A percentile compares a stretch with the other conserved stretches of the same genome.
Evolutionary conservation across 2,113 vertebrate species (phyloP).

Genomic region (Dryoscopus gambensis): DNA sequence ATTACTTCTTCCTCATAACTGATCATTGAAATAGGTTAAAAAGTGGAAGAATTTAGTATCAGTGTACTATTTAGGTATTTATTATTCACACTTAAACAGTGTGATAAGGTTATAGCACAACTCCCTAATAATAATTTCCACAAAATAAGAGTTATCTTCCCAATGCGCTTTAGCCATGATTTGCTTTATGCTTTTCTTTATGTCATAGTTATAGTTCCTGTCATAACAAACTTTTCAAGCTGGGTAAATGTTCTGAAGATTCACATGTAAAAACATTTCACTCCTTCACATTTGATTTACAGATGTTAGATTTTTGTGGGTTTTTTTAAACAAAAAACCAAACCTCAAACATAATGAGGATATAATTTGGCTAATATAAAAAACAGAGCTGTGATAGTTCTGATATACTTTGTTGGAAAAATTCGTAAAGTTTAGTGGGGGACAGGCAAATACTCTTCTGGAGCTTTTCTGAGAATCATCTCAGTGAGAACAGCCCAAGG

Average conservation of each 20-base stretch:
- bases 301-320: background rate
- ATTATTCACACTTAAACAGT: background rate
- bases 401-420: background rate
- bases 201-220: background rate
- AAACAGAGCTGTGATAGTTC: background rate
- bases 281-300: background rate
- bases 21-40: background rate
- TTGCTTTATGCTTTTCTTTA: constrained; percentile 9
- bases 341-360: background rate
- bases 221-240: background rate
- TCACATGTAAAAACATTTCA: background rate
- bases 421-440: background rate
- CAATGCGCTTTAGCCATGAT: background rate
- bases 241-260: background rate
- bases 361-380: background rate
- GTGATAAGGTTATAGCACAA: background rate
- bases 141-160: background rate
- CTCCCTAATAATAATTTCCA: background rate
- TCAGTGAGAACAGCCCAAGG: background rate
- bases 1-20: constrained; percentile 14
- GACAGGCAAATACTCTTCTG: background rate
- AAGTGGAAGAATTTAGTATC: background rate
- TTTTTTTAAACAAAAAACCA: background rate
- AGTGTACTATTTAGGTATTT: background rate
- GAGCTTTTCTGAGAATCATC: background rate